Evolutionary conservation across 2,113 vertebrate genomes (phyloP), one percentile per base, ranked within the genome.

Genomic region (Cyanoliseus patagonus): DNA sequence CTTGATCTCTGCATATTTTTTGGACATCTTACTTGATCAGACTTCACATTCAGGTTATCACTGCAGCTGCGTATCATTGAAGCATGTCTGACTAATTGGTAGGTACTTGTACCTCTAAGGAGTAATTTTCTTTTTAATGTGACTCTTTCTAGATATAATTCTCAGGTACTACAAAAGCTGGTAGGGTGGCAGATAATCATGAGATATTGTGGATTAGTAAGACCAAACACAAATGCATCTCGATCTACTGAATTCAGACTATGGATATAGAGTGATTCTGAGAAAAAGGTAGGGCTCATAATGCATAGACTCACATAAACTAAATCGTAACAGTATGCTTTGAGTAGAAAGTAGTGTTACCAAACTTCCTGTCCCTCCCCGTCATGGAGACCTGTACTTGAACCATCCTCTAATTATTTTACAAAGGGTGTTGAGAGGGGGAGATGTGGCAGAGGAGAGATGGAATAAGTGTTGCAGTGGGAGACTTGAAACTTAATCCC

Each of bases 311-410:
- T 70, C 88, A 66, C 17, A 55, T 39, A 91, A 90, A 66, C 39
- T 51, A 73, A 39, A 24, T 61, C 3, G 3, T 61, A 27, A 17
- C 35, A 35, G 31, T 62, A 13, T 46, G 37, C 41, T 62, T 80
- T 20, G 61, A 87, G 37, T 31, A 59, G 33, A 68, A 90, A 68
- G 30, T 24, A 44, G 2, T n/a, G n/a, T 46, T 83, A 25, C 22
- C 22, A 41, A 10, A 53, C 25, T n/a, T 18, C 15, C 55, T 10
- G 13, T 22, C 8, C 11, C 1, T 2, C 9, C 3, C n/a, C 9
- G 4, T 64, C 30, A 17, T 35, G 37, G 55, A 70, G 17, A 41
- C 22, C 37, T 57, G 1, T 41, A 46, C 17, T 84, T 4, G 10
- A 89, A 64, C 22, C 7, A 28, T 37, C 17, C 27, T 73, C 23